Percentiles rank a stretch among this genome's conserved stretches.
phyloP scores from a whole-genome alignment of 2,113 vertebrate genomes.

The Ammodytes marinus region DNA sequence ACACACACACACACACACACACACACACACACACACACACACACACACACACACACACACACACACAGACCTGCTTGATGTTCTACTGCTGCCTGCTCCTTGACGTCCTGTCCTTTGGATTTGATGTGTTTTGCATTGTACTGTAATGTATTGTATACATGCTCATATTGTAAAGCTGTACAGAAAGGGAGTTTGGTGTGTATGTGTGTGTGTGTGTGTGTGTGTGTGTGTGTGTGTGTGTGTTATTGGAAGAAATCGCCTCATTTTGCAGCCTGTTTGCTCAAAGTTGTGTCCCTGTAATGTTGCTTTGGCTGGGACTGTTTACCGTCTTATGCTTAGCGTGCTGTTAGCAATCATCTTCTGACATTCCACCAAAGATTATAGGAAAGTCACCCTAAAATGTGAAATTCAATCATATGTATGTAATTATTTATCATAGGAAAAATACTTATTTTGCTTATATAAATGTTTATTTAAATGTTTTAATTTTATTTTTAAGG shows the following conservation, averaged over 20 bases:
- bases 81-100: conserved; percentile 55
- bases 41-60: conserved; percentile 18
- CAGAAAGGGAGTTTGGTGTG: conserved; percentile 51
- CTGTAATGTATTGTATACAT: conserved; percentile 67
- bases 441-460: not conserved
- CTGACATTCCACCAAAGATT: conserved; percentile 55
- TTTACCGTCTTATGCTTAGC: conserved; percentile 48
- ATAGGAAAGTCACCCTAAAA: conserved; percentile 14
- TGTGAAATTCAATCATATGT: not conserved
- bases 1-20: conserved; percentile 26
- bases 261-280: conserved; percentile 60
- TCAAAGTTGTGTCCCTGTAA: conserved; percentile 35
- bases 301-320: conserved; percentile 63
- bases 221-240: too few species aligned
- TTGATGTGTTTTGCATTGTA: conserved; percentile 62
- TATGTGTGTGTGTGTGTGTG: not conserved
- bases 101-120: conserved; percentile 18
- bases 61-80: conserved; percentile 39
- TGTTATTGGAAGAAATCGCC: conserved; percentile 5
- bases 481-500: too few species aligned
- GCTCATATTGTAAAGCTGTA: conserved; percentile 74
- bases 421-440: not conserved
- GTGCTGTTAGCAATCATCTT: conserved; percentile 38
- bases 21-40: conserved; percentile 26
- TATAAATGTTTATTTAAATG: too few species aligned